Conservation (phyloP, 1,140 invertebrate species). For the Drosophila melanica region DNA sequence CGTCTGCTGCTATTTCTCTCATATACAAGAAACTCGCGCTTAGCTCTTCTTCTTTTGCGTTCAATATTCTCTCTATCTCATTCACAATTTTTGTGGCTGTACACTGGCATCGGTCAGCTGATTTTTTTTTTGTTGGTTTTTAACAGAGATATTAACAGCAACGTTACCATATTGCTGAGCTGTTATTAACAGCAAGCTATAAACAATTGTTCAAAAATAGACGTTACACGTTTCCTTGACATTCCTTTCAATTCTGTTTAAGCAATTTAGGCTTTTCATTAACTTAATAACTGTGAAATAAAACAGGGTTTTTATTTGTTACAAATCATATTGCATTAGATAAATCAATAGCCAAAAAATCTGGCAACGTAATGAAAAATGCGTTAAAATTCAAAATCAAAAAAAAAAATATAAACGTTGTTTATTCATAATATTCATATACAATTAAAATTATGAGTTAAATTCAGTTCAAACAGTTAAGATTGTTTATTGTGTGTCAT, state of each 20-base stretch:
- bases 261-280: neutral
- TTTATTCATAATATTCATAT: neutral
- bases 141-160: conserved; percentile 2
- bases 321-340: no score
- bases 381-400: neutral
- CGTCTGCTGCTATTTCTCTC: conserved; percentile 57
- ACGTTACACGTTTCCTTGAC: neutral
- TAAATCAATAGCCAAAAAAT: neutral
- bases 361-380: neutral
- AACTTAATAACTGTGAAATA: neutral
- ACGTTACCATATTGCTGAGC: neutral
- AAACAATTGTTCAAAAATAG: neutral
- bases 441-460: no score
- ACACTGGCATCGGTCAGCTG: conserved; percentile 34
- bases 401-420: neutral
- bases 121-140: neutral
- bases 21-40: conserved; percentile 49
- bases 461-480: neutral
- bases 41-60: conserved; percentile 24
- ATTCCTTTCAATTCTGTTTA: no score
- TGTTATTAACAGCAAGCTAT: conserved; percentile 11
- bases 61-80: conserved; percentile 19
- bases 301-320: neutral
- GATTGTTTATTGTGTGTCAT: neutral
- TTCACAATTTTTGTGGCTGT: conserved; percentile 41